Conservation (phyloP, 64 coral and sea anemone genomes). For the Dendrophyllia cribrosa region DNA sequence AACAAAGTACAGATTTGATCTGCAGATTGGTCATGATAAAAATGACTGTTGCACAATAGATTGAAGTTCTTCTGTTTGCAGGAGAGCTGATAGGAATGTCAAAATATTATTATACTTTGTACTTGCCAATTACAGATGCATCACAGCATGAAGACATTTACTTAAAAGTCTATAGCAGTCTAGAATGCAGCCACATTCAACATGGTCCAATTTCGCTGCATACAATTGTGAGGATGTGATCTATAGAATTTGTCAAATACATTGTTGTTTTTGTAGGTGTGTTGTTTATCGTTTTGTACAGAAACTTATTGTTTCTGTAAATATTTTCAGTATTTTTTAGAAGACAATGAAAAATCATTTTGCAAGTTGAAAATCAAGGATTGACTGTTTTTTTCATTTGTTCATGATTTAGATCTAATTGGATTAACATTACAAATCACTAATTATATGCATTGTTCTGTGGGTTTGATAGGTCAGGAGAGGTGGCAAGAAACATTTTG, state of each 20-base stretch:
- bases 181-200: neutral
- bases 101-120: neutral
- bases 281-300: neutral
- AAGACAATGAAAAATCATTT: neutral
- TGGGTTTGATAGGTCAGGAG: neutral
- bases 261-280: neutral
- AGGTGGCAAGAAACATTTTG: neutral
- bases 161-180: too few species aligned
- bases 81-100: constrained; percentile 23
- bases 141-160: too few species aligned
- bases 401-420: neutral
- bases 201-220: neutral
- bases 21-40: neutral
- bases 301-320: neutral
- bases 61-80: constrained; percentile 20
- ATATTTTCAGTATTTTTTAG: constrained; percentile 14
- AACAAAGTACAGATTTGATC: constrained; percentile 13
- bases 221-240: neutral
- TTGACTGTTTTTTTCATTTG: neutral
- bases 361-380: neutral
- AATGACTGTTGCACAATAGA: neutral
- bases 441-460: neutral
- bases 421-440: neutral
- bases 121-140: neutral
- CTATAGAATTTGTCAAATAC: neutral